phyloP scores from a whole-genome alignment of 30 jellyfish, hydroid and myxozoan species.

The Hydra vulgaris region DNA sequence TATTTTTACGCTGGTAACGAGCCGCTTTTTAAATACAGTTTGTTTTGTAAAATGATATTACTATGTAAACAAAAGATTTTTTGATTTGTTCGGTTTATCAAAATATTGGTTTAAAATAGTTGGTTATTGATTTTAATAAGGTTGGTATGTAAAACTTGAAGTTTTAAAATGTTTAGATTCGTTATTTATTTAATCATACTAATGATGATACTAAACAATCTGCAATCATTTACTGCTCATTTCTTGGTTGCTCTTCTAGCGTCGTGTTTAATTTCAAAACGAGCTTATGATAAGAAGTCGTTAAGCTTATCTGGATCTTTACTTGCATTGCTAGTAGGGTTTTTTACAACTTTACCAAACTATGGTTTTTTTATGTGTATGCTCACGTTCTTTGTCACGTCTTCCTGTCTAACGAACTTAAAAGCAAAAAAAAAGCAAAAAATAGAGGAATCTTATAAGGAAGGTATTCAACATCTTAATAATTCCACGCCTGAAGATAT shows the following conservation, averaged over 20 bases:
- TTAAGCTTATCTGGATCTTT: conserved; percentile 59
- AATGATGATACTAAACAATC: neutral
- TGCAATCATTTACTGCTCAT: conserved; percentile 1
- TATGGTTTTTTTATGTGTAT: conserved; percentile 45
- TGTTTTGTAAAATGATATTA: neutral
- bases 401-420: conserved; percentile 62
- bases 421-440: conserved; percentile 39
- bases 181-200: neutral
- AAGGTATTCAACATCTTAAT: conserved; percentile 20
- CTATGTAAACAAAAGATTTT: neutral
- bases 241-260: neutral
- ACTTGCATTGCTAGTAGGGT: conserved; percentile 66
- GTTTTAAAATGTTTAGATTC: neutral
- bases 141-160: neutral
- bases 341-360: conserved; percentile 44
- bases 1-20: too few species aligned
- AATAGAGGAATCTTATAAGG: conserved; percentile 52
- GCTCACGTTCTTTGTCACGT: conserved; percentile 53
- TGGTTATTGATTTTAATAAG: neutral
- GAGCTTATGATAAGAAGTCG: conserved; percentile 66
- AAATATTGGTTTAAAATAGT: too few species aligned
- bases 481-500: neutral
- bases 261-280: conserved; percentile 34
- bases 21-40: too few species aligned
- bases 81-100: neutral